Evolutionary conservation across 1,140 invertebrate species (phyloP).

Genomic region (Schmidtea mediterranea): DNA sequence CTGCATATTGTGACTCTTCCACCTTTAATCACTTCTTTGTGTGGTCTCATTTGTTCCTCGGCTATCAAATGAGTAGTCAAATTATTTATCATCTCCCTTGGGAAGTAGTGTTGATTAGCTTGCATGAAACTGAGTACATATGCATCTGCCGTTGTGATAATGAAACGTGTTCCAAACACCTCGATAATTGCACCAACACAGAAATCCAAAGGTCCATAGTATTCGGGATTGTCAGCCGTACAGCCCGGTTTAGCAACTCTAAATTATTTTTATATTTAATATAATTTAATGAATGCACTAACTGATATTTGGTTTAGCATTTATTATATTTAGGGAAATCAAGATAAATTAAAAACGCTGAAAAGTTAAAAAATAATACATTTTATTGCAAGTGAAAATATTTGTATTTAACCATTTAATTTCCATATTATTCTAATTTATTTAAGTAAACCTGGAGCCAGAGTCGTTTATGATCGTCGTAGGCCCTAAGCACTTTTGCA

Average conservation of each 20-base stretch:
- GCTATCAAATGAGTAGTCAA: slow-evolving; percentile 6
- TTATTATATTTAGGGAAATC: too few relatives aligned
- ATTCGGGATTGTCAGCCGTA: slow-evolving; percentile 17
- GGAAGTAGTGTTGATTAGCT: slow-evolving; percentile 19
- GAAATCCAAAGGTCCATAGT: slow-evolving; percentile 26
- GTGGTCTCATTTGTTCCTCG: slow-evolving; percentile 6
- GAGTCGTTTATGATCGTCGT: too few relatives aligned
- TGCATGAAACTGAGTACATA: slow-evolving; percentile 26
- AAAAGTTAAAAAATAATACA: too few relatives aligned
- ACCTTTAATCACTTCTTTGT: not conserved
- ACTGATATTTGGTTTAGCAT: too few relatives aligned
- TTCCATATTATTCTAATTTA: too few relatives aligned
- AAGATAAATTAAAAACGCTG: too few relatives aligned
- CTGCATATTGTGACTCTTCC: slow-evolving; percentile 2
- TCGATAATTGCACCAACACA: slow-evolving; percentile 24
- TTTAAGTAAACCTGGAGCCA: too few relatives aligned
- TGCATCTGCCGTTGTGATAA: slow-evolving; percentile 24
- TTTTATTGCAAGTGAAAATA: too few relatives aligned
- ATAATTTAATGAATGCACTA: slow-evolving; percentile 22
- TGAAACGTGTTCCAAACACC: slow-evolving; percentile 22
- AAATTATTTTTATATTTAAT: slow-evolving; percentile 25
- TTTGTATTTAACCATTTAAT: too few relatives aligned
- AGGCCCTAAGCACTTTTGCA: too few relatives aligned
- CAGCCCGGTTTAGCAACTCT: slow-evolving; percentile 22
- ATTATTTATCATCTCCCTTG: slow-evolving; percentile 11